These are phyloP conservation scores for Plusia festucae DNA, from an alignment of 2,888 invertebrate species.

Conservation along the genomic window DNA sequence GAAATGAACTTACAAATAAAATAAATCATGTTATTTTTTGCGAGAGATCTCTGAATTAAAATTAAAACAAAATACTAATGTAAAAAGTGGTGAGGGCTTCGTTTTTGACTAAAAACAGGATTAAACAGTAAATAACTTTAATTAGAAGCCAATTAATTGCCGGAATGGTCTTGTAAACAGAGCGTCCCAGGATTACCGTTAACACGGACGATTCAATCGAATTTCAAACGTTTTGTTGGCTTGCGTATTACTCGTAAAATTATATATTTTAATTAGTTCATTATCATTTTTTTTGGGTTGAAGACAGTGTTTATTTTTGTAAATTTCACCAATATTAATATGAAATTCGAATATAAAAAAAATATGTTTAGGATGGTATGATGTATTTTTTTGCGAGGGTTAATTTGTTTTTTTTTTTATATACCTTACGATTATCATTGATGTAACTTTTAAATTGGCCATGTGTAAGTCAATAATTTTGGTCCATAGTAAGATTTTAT, in stretches of 20 bases:
- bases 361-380: too few species aligned
- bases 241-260: constrained; percentile 31
- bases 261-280: too few species aligned
- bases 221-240: constrained; percentile 39
- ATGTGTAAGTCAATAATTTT: not conserved
- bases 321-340: too few species aligned
- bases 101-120: constrained; percentile 42
- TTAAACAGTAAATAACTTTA: constrained; percentile 52
- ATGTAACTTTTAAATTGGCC: not conserved
- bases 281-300: too few species aligned
- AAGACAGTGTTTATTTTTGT: too few species aligned
- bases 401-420: too few species aligned
- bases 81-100: constrained; percentile 17
- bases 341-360: too few species aligned
- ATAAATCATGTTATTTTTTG: too few species aligned
- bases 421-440: not conserved
- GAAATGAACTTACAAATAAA: too few species aligned
- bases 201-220: constrained; percentile 32
- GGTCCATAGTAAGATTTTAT: not conserved
- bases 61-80: constrained; percentile 17
- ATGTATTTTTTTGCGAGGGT: too few species aligned
- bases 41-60: constrained; percentile 12
- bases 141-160: constrained; percentile 54
- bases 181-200: constrained; percentile 16
- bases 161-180: constrained; percentile 47